Base-by-base conservation (phyloP, 2,888 invertebrate species). In the Troides helena region DNA sequence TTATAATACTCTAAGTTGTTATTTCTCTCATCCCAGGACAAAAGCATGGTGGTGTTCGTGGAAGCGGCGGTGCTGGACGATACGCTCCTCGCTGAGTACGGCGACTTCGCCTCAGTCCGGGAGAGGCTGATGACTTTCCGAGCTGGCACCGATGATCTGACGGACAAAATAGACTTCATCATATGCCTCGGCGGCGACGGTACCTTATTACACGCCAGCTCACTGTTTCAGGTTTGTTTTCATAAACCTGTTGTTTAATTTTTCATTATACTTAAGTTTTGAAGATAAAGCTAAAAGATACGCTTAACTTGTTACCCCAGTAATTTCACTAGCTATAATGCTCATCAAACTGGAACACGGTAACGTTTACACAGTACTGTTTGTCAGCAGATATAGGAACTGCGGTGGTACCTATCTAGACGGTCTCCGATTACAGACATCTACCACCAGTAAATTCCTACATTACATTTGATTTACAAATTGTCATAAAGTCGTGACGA, bases 121-220 rank as follows among this genome's bases (percentile, higher is more conserved):
- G 97, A 98, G 77, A 95, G 96, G 81, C 93, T 99, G 76, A 97
- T 97, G 94, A 97, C 97, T 5, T 96, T 96, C 85, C 94, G 96
- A 73, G 98, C 98, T 78, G 97, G 97, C 72, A 97, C 97, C 66
- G 98, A 99, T 86, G 98, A 98, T 89, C 94, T 99, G 71, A 98
- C 98, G 18, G 98, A 98, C 89, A 97, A 98, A 87, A 98, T 99
- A 75, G 99, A 99, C 91, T 98, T 99, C 84, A 98, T 99, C 79
- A 96, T 99, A 71, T 99, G 99, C 82, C 93, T 99, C 62, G 99
- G 99, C 0, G 99, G 99, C 17, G 99, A 99, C 86, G 99, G 99
- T n/a, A 99, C 99, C 0, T 92, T 99, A 23, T 90, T 99, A 17
- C 98, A 99, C 84, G 99, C 99, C 67, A 98, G 98, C 80, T 95